Percentiles rank a stretch among this genome's conserved stretches.
These are phyloP conservation scores for Callinectes sapidus DNA, from an alignment of 2,888 invertebrate genomes.

Conservation along the genomic window DNA sequence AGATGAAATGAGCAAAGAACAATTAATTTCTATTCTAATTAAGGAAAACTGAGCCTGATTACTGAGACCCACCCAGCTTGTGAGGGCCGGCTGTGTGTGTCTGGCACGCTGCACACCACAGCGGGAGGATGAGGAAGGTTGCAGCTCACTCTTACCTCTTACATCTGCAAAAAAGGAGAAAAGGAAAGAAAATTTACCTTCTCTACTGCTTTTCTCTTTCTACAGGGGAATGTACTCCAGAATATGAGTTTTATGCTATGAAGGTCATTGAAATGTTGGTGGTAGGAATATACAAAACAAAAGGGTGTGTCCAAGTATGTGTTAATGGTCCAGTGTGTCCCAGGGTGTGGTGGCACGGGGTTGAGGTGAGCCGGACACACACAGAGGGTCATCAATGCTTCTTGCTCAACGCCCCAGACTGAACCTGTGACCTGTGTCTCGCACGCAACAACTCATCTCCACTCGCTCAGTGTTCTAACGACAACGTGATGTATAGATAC, in stretches of 20 bases:
- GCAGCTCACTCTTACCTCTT: background rate
- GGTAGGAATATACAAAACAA: background rate
- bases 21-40: slow-evolving; percentile 8
- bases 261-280: background rate
- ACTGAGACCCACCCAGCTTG: background rate
- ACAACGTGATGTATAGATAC: slow-evolving; percentile 18
- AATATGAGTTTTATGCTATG: background rate
- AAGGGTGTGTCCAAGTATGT: background rate
- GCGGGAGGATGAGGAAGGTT: background rate
- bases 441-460: background rate
- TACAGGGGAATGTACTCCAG: background rate
- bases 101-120: background rate
- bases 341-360: background rate
- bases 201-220: background rate
- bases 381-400: background rate
- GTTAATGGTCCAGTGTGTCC: background rate
- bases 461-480: slow-evolving; percentile 30
- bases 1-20: background rate
- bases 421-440: slow-evolving; percentile 10
- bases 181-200: background rate
- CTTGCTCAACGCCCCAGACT: slow-evolving; percentile 10
- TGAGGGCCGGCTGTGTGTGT: slow-evolving; percentile 18
- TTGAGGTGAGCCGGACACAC: background rate
- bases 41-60: background rate
- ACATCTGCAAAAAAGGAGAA: background rate